These are phyloP conservation scores for Branchinecta lynchi DNA, from an alignment of 1,140 invertebrate genomes.

Conservation along the genomic window DNA sequence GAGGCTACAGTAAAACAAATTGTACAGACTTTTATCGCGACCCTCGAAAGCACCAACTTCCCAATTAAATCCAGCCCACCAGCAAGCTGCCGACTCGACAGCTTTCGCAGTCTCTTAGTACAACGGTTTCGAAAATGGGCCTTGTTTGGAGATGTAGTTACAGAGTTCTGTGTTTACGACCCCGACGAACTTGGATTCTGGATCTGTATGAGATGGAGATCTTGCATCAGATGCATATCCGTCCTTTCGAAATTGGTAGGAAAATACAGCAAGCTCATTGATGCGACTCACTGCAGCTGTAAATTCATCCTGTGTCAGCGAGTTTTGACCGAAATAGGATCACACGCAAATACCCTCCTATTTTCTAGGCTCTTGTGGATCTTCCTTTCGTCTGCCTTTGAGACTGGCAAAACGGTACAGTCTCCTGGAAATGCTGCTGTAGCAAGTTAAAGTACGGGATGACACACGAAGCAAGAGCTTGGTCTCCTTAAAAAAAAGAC, in stretches of 20 bases:
- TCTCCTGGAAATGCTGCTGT: slow-evolving; percentile 1
- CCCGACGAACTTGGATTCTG: background rate
- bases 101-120: background rate
- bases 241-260: slow-evolving; percentile 9
- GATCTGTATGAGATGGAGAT: no score
- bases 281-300: slow-evolving; percentile 1
- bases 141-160: slow-evolving; percentile 1
- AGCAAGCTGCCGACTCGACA: background rate
- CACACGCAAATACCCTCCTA: background rate
- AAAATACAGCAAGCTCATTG: slow-evolving; percentile 1
- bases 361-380: slow-evolving; percentile 9
- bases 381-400: background rate
- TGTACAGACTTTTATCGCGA: background rate
- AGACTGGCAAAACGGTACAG: slow-evolving; percentile 11
- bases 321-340: background rate
- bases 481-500: slow-evolving; percentile 2
- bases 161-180: slow-evolving; percentile 5
- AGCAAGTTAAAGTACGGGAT: background rate
- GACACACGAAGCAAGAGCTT: slow-evolving; percentile 10
- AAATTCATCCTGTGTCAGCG: slow-evolving; percentile 5
- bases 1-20: slow-evolving; percentile 1
- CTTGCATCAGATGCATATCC: background rate
- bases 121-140: slow-evolving; percentile 1
- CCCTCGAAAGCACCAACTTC: background rate
- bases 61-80: background rate